A percentile compares a stretch with the other conserved stretches of the same genome.
phyloP scores from a whole-genome alignment of 2,113 vertebrate species.

The Saguinus midas region DNA sequence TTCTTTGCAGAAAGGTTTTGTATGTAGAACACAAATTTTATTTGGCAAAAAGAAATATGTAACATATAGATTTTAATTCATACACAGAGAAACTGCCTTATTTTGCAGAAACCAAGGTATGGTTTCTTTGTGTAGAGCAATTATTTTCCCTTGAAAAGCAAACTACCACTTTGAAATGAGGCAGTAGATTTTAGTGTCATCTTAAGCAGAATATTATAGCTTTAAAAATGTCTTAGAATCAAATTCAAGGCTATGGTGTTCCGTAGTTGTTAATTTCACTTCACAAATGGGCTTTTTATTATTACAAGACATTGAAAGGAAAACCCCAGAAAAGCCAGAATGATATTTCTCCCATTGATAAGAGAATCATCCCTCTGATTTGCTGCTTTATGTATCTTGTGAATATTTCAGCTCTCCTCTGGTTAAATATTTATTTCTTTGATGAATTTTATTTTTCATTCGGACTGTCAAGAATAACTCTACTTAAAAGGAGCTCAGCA shows the following conservation, averaged over 20 bases:
- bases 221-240: slow-evolving; percentile 49
- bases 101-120: neutral
- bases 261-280: slow-evolving; percentile 58
- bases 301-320: neutral
- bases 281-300: slow-evolving; percentile 44
- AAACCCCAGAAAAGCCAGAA: neutral
- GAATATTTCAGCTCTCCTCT: slow-evolving; percentile 8
- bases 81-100: neutral
- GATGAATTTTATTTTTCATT: slow-evolving; percentile 44
- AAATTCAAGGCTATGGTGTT: slow-evolving; percentile 32
- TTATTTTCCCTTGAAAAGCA: slow-evolving; percentile 41
- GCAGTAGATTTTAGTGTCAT: slow-evolving; percentile 35
- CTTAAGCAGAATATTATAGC: slow-evolving; percentile 34
- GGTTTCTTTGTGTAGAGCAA: neutral
- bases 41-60: neutral
- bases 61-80: neutral
- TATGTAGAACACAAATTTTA: neutral
- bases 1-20: neutral
- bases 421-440: slow-evolving; percentile 51
- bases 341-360: neutral
- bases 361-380: neutral
- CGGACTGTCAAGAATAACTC: neutral
- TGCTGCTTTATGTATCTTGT: neutral
- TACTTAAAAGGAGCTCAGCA: neutral
- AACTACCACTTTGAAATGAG: slow-evolving; percentile 35